These are phyloP conservation scores for Anabas testudineus DNA, from an alignment of 2,797 vertebrate species.

Conservation along the genomic window DNA sequence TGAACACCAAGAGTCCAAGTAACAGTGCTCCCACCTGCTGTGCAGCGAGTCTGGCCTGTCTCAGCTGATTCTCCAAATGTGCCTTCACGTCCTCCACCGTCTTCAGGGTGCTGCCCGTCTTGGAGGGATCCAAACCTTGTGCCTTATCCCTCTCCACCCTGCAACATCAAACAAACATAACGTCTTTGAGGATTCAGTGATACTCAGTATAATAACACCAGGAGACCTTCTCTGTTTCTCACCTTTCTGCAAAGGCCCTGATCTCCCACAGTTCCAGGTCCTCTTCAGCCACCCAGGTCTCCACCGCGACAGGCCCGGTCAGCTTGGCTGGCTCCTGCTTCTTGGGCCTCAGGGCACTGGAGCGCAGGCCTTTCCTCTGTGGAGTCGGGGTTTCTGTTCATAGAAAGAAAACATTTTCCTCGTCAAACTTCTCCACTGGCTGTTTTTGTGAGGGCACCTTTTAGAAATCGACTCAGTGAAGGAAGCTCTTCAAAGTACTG, in stretches of 20 bases:
- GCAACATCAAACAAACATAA: conserved; percentile 35
- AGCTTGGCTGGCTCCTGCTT: conserved; percentile 95
- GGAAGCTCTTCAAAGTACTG: too few species aligned
- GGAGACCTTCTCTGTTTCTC: conserved; percentile 3
- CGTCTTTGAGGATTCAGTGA: not conserved
- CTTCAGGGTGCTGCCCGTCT: conserved; percentile 88
- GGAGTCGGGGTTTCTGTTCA: conserved; percentile 94
- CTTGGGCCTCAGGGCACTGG: conserved; percentile 95
- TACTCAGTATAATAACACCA: not conserved
- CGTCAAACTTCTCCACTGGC: too few species aligned
- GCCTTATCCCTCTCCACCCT: conserved; percentile 97
- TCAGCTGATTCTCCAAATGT: conserved; percentile 91
- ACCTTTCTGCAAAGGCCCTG: conserved; percentile 97
- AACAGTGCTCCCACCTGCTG: conserved; percentile 86
- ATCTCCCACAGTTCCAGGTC: conserved; percentile 99
- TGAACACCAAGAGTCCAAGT: too few species aligned
- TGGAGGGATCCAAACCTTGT: conserved; percentile 91
- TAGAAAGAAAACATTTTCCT: not conserved
- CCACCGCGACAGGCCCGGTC: conserved; percentile 93
- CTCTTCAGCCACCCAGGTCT: conserved; percentile 96
- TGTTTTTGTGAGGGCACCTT: too few species aligned
- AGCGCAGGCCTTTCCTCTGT: conserved; percentile 97
- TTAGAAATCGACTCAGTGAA: not conserved
- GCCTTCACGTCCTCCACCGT: conserved; percentile 90
- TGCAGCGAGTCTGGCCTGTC: conserved; percentile 90